Base-by-base conservation (phyloP, 2,888 invertebrate genomes). In the Napeogenes inachia region DNA sequence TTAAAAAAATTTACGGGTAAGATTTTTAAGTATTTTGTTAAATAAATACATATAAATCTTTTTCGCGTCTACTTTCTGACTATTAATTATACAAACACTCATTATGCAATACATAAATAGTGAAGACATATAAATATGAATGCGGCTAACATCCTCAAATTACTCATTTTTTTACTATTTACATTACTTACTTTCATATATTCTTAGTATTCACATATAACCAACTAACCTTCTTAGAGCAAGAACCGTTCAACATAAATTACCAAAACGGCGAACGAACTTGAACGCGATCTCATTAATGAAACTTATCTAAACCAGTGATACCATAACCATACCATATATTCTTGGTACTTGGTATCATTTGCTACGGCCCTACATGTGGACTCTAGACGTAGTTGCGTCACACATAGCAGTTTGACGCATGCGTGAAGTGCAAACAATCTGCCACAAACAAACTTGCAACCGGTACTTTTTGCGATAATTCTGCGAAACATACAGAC, bases 381-480 rank as follows among this genome's bases (percentile, higher is more conserved):
- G 61, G 63, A 66, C 58, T 61, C 35, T 42, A 56, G 56, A 58
- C 50, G 53, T 54, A 50, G 66, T 73, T 71, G 61, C 74, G 74
- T 74, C 74, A 75, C 64, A 70, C 62, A 57, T 45, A 57, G 60
- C 53, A 68, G 65, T 73, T 71, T 73, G 74, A 74, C 74, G 74
- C 69, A 73, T 67, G 70, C 62, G 61, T 61, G 69, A 73, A 70
- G 70, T 73, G 71, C 68, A 69, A 71, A 71, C 68, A 68, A 69
- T 70, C 69, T 70, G 66, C 61, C 60, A 64, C 70, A 66, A 68
- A 69, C 68, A 71, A n/a, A n/a, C n/a, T n/a, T 71, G 70, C 68
- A 68, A 61, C 64, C 61, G 56, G 56, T 57, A 60, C 54, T 65
- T 69, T 71, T 70, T 68, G 70, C 64, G 59, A 64, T 64, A 63